A percentile compares a stretch with the other conserved stretches of the same genome.
Evolutionary conservation across 2,113 vertebrate species (phyloP).

Genomic region (Forbesichthys agassizii): DNA sequence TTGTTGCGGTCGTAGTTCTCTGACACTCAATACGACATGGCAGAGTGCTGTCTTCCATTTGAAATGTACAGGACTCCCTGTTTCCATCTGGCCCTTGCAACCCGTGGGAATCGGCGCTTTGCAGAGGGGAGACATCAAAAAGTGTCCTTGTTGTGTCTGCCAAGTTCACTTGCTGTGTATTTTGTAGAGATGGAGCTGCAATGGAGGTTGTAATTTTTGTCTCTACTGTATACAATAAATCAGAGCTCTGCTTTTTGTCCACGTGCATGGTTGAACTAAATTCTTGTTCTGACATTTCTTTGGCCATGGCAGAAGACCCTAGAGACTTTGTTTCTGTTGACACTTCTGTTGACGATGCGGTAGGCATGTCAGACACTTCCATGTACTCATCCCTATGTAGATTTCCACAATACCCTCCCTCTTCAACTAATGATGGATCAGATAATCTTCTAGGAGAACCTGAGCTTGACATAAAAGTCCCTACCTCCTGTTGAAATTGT

Average conservation of each 20-base stretch:
- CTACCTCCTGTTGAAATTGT: slow-evolving; percentile 50
- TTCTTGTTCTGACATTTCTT: slow-evolving; percentile 45
- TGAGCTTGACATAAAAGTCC: slow-evolving; percentile 29
- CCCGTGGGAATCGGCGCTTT: slow-evolving; percentile 71
- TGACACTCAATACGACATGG: slow-evolving; percentile 74
- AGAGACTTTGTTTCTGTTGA: slow-evolving; percentile 67
- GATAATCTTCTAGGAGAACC: slow-evolving; percentile 54
- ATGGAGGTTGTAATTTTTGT: slow-evolving; percentile 16
- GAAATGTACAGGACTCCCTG: slow-evolving; percentile 61
- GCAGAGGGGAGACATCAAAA: slow-evolving; percentile 77
- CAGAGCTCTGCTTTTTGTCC: slow-evolving; percentile 44
- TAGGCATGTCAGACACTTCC: slow-evolving; percentile 83
- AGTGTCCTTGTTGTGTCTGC: slow-evolving; percentile 49
- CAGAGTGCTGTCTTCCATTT: slow-evolving; percentile 65
- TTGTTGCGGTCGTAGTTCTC: slow-evolving; percentile 50
- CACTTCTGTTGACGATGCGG: slow-evolving; percentile 62
- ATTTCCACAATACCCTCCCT: slow-evolving; percentile 72
- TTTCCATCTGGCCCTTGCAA: slow-evolving; percentile 57
- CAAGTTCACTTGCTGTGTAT: slow-evolving; percentile 19
- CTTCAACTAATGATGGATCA: slow-evolving; percentile 63
- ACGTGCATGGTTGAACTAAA: slow-evolving; percentile 39
- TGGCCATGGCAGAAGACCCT: slow-evolving; percentile 33
- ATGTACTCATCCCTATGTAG: slow-evolving; percentile 85
- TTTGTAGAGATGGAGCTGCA: slow-evolving; percentile 21
- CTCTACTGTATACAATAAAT: slow-evolving; percentile 42